A percentile compares a stretch with the other conserved stretches of the same genome.
Conservation (phyloP, 2,113 vertebrate genomes). For the Clupea harengus region DNA sequence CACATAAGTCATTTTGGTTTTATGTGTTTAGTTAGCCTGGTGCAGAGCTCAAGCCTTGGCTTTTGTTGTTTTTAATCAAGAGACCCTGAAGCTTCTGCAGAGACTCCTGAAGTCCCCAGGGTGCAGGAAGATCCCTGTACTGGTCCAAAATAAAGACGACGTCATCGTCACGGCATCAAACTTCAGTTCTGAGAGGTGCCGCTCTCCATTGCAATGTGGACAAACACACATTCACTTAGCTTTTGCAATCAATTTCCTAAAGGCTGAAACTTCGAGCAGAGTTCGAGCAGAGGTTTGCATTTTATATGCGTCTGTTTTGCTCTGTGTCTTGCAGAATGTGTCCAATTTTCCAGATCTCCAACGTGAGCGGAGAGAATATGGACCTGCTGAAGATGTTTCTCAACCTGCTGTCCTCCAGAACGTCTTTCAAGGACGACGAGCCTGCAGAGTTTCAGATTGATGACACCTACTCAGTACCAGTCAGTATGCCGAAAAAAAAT, state of each 20-base stretch:
- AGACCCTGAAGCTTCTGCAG: slow-evolving; percentile 95
- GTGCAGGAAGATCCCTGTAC: slow-evolving; percentile 96
- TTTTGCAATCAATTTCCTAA: too few species aligned
- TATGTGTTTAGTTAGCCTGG: not conserved
- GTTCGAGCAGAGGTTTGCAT: too few species aligned
- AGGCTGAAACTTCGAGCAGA: too few species aligned
- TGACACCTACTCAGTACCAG: slow-evolving; percentile 98
- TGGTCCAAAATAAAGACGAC: slow-evolving; percentile 96
- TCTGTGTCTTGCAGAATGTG: slow-evolving; percentile 81
- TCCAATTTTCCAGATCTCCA: slow-evolving; percentile 98
- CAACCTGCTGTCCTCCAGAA: slow-evolving; percentile 94
- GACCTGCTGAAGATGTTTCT: slow-evolving; percentile 98
- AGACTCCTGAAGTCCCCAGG: slow-evolving; percentile 96
- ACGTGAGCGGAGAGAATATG: slow-evolving; percentile 94
- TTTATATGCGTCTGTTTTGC: not conserved
- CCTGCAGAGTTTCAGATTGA: slow-evolving; percentile 99
- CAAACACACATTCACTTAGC: not conserved
- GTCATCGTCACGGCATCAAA: slow-evolving; percentile 98
- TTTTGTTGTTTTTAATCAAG: slow-evolving; percentile 61
- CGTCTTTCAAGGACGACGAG: slow-evolving; percentile 92
- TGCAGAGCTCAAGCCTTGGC: slow-evolving; percentile 52
- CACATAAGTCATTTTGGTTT: not conserved
- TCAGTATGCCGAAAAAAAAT: slow-evolving; percentile 51
- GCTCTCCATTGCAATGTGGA: not conserved
- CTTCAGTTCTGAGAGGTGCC: slow-evolving; percentile 97